Evolutionary conservation across 2,797 vertebrate species (phyloP), one percentile per base, ranked within the genome.

Genomic region (Sebastes paucispinis): DNA sequence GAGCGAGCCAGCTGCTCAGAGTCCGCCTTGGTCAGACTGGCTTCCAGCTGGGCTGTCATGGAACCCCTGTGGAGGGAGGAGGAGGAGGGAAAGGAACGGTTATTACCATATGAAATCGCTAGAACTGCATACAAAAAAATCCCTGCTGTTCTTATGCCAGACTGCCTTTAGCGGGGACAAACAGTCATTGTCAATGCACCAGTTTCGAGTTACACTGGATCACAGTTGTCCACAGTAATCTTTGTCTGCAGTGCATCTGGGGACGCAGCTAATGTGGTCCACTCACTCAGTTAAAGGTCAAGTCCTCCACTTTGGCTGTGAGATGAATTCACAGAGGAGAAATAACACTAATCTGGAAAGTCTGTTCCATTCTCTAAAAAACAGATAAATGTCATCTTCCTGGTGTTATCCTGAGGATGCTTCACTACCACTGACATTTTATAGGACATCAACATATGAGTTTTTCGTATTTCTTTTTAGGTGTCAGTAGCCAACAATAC

Each of bases 1-100:
- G 97, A 98, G 80, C 98, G 98, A 3, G 98, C 98, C 94, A 99
- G 94, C 79, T 98, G 97, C 86, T 99, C 98, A 0, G 98, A 97
- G 89, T 99, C 98, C 0, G 97, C 97, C 90, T 98, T 99, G 18
- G 97, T 98, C 91, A 99, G 88, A 69, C 98, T 99, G 75, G 95
- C 95, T 89, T 99, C 98, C 79, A 99, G 96, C 76, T 98, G 97
- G 22, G 94, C 82, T 11, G 97, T 96, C 90, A 99, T 91, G 1
- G 98, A 98, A 75, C 97, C 97, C 90, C 98, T 99, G 92, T 3
- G 87, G 87, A 85, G 74, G 22, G 20, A 31, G 24, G 43, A 13
- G 6, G 13, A 43, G 14, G 39, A 43, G 8, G 62, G 2, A 7
- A 24, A n/a, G 27, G 57, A 65, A 69, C 5, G 1, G 3, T 18